Evolutionary conservation across 2,113 vertebrate species (phyloP).

Genomic region (Balaeniceps rex): DNA sequence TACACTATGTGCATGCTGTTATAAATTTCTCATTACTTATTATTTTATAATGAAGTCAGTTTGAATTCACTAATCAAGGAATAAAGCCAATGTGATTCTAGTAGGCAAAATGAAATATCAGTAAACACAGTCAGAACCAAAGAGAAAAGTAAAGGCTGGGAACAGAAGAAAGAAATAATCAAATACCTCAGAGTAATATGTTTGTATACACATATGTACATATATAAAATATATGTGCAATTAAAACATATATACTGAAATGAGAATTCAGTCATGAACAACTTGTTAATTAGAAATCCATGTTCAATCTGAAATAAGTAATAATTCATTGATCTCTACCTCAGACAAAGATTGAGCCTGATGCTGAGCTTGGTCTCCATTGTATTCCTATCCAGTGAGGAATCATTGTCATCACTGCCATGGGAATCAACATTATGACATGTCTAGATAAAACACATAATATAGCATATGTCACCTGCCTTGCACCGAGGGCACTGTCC

Average conservation of each 20-base stretch:
- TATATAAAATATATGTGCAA: not conserved
- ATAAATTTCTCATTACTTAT: not conserved
- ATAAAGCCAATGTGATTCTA: not conserved
- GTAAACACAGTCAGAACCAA: not conserved
- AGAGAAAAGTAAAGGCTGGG: not conserved
- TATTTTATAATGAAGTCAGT: not conserved
- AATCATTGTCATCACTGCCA: not conserved
- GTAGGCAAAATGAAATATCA: not conserved
- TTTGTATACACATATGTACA: too few relatives aligned
- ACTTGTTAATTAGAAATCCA: not conserved
- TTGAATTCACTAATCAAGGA: not conserved
- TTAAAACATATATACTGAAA: not conserved
- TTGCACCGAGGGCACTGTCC: not conserved
- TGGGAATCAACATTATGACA: not conserved
- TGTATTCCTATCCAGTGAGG: not conserved
- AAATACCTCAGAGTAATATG: not conserved
- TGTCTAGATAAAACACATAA: not conserved
- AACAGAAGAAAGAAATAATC: not conserved
- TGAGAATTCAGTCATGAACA: not conserved
- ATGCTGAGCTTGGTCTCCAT: not conserved
- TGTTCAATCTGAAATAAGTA: not conserved
- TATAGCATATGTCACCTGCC: not conserved
- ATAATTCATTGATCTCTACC: not conserved
- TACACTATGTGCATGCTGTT: not conserved
- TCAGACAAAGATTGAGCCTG: not conserved